Conservation (phyloP, 2,113 vertebrate species). For the Eurystomus gularis region DNA sequence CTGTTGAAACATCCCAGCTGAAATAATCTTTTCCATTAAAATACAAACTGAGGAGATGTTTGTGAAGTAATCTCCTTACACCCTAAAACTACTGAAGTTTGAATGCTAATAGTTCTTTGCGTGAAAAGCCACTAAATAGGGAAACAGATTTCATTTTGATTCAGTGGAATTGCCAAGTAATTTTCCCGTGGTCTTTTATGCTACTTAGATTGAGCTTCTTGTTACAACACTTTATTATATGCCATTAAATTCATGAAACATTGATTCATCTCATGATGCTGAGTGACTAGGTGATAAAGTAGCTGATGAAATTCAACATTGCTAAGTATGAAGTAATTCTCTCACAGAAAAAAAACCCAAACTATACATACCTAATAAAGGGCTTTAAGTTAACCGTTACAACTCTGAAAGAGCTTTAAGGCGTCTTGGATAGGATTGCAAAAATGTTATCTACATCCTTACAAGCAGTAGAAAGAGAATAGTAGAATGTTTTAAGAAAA, state of each 20-base stretch:
- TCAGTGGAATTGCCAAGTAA: not conserved
- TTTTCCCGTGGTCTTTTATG: not conserved
- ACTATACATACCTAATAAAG: not conserved
- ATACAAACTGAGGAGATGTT: not conserved
- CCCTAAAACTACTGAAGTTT: not conserved
- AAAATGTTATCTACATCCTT: not conserved
- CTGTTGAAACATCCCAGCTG: not conserved
- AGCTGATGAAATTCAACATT: not conserved
- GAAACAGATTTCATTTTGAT: not conserved
- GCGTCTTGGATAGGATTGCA: not conserved
- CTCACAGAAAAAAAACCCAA: not conserved
- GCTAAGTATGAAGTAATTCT: not conserved
- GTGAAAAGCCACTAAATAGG: not conserved
- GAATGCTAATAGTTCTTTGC: not conserved
- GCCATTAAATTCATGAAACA: slow-evolving; percentile 35
- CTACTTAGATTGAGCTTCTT: slow-evolving; percentile 5
- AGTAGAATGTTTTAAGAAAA: not conserved
- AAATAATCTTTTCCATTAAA: not conserved
- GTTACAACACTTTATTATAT: not conserved
- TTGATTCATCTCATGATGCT: slow-evolving; percentile 14
- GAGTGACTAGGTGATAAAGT: slow-evolving; percentile 8
- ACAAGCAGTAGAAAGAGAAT: not conserved
- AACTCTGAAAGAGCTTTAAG: not conserved
- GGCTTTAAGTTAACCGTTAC: not conserved
- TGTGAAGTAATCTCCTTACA: not conserved